Conservation (phyloP, 2,888 invertebrate species). For the Lymantria monacha region DNA sequence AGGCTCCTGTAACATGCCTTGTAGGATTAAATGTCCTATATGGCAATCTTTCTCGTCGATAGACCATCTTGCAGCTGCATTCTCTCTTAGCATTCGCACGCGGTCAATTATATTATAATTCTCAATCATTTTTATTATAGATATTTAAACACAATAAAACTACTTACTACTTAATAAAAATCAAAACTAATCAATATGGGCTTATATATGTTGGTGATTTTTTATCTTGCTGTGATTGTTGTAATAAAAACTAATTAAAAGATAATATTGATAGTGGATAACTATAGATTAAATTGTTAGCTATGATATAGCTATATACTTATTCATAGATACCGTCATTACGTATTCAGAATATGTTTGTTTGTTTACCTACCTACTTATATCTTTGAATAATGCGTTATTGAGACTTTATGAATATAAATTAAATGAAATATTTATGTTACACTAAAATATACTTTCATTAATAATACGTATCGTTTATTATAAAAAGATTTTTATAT, state of each 20-base stretch:
- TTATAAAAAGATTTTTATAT: no score
- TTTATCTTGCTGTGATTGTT: background rate
- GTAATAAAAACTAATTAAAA: no score
- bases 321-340: background rate
- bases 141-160: background rate
- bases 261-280: background rate
- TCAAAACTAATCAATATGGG: background rate
- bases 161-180: background rate
- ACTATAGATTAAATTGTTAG: background rate
- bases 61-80: constrained; percentile 39
- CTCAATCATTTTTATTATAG: constrained; percentile 27
- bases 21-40: constrained; percentile 46
- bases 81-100: constrained; percentile 33
- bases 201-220: background rate
- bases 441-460: no score
- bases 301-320: background rate
- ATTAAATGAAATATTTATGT: no score
- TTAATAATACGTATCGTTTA: no score
- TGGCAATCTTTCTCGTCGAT: constrained; percentile 44
- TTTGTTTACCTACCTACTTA: background rate
- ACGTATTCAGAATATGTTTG: background rate
- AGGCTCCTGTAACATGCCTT: constrained; percentile 44
- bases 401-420: no score
- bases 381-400: no score
- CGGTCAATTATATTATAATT: constrained; percentile 34